Conservation (phyloP, 2,888 invertebrate genomes). For the Schizaphis graminum region DNA sequence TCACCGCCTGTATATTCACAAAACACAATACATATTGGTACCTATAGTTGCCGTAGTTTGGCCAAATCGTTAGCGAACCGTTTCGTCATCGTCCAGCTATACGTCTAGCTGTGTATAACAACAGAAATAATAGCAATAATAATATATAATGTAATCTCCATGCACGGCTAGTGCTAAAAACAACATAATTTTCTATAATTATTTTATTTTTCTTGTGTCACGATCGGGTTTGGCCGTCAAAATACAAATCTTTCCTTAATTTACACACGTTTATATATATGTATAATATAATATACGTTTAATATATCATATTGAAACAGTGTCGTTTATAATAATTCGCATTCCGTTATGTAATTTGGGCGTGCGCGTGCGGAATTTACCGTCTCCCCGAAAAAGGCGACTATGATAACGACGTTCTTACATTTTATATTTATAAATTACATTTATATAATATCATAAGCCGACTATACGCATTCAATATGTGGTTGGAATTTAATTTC, state of each 20-base stretch:
- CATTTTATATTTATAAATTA: neutral
- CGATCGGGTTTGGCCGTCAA: neutral
- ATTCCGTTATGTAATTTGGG: conserved; percentile 8
- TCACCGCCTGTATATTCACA: neutral
- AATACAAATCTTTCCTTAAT: neutral
- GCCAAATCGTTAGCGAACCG: neutral
- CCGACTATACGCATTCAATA: neutral
- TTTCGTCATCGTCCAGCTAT: conserved; percentile 41
- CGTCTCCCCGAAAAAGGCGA: neutral
- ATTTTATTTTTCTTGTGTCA: neutral
- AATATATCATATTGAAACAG: neutral
- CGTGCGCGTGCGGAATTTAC: neutral
- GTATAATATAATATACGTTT: neutral
- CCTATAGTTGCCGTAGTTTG: neutral
- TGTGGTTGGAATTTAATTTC: neutral
- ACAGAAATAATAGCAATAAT: neutral
- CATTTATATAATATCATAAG: neutral
- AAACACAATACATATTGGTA: neutral
- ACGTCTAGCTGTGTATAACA: neutral
- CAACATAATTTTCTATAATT: conserved; percentile 7
- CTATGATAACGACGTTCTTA: neutral
- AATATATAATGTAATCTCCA: neutral
- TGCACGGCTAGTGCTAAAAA: conserved; percentile 4
- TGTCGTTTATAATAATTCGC: neutral
- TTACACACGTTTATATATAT: neutral